Conservation (phyloP, 2,113 vertebrate genomes). For the Marmota flaviventris region DNA sequence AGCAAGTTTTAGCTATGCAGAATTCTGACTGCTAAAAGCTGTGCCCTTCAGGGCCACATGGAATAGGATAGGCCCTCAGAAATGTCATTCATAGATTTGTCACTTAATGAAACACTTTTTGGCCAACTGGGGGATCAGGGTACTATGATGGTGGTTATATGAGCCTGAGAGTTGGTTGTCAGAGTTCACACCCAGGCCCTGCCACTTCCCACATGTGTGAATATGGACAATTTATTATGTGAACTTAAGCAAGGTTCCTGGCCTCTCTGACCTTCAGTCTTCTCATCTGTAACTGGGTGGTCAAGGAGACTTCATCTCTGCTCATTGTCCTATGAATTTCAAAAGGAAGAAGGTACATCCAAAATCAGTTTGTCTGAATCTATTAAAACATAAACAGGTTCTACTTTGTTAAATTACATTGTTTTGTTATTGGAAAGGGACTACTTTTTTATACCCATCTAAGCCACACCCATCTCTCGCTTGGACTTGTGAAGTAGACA, state of each 20-base stretch:
- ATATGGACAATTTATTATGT: too few species aligned
- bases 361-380: not conserved
- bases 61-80: not conserved
- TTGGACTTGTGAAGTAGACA: not conserved
- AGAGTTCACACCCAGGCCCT: too few species aligned
- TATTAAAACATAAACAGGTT: not conserved
- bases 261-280: not conserved
- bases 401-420: too few species aligned
- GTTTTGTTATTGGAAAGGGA: not conserved
- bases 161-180: not conserved
- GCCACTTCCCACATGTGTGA: not conserved
- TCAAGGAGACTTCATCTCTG: too few species aligned
- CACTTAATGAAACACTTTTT: not conserved
- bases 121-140: too few species aligned
- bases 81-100: not conserved
- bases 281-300: not conserved
- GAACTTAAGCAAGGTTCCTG: not conserved
- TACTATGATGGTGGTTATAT: rapidly evolving
- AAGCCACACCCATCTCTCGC: rapidly evolving
- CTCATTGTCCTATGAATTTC: not conserved
- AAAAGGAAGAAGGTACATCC: too few species aligned
- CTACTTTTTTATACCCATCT: not conserved
- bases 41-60: not conserved
- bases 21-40: not conserved
- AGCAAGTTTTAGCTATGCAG: not conserved